A percentile compares a stretch with the other conserved stretches of the same genome.
Conservation (phyloP, 2,888 invertebrate species). For the Palloptera scutellata region DNA sequence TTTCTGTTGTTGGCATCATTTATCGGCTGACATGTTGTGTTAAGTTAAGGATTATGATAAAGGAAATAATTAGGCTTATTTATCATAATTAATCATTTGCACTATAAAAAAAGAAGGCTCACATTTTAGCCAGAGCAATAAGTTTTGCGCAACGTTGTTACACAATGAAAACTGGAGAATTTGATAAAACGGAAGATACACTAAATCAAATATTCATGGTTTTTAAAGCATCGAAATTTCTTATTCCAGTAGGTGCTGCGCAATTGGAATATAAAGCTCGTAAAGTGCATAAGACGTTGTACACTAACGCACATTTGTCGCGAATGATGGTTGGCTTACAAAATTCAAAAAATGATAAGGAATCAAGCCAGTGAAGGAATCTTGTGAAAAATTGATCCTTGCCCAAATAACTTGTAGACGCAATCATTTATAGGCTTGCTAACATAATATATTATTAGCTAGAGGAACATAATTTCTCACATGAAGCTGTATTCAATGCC, state of each 20-base stretch:
- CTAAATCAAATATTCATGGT: too few species aligned
- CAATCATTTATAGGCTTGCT: background rate
- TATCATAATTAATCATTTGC: too few species aligned
- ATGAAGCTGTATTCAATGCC: slow-evolving; percentile 25
- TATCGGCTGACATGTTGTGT: too few species aligned
- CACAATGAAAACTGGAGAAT: slow-evolving; percentile 8
- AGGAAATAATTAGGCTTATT: too few species aligned
- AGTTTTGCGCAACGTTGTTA: background rate
- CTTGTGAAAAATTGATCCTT: background rate
- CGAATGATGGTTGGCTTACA: slow-evolving; percentile 20
- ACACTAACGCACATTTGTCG: background rate
- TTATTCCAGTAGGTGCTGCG: slow-evolving; percentile 12
- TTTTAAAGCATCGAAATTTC: too few species aligned
- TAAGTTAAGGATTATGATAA: too few species aligned
- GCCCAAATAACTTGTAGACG: background rate
- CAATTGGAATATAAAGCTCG: slow-evolving; percentile 11
- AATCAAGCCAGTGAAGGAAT: background rate
- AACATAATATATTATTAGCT: too few species aligned
- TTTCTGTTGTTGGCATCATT: too few species aligned
- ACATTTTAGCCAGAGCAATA: background rate
- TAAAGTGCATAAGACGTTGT: slow-evolving; percentile 9
- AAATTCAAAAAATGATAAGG: slow-evolving; percentile 9
- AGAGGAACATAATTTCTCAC: slow-evolving; percentile 19
- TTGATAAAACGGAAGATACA: too few species aligned
- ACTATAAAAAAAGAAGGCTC: too few species aligned